Percentiles rank a stretch among this genome's conserved stretches.
phyloP scores from a whole-genome alignment of 2,888 invertebrate genomes.

The Scaptomyza polygonia region DNA sequence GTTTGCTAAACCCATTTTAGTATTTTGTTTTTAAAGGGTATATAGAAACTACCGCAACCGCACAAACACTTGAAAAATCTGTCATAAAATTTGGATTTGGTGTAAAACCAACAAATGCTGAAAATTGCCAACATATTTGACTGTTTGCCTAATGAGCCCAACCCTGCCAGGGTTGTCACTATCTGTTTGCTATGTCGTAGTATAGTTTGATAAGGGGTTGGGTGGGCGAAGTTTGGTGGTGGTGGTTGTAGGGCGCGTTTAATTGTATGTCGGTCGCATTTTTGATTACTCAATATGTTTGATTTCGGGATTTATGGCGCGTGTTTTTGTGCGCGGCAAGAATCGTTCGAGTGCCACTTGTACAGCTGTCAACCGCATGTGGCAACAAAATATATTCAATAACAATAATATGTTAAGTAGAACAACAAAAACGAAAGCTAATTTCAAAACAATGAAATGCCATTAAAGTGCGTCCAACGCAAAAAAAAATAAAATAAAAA shows the following conservation, averaged over 20 bases:
- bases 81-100: constrained; percentile 69
- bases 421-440: constrained; percentile 44
- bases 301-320: constrained; percentile 73
- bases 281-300: constrained; percentile 84
- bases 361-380: constrained; percentile 67
- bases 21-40: constrained; percentile 12
- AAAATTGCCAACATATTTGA: constrained; percentile 79
- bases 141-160: constrained; percentile 73
- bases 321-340: constrained; percentile 10
- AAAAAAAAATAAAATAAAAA: constrained; percentile 36
- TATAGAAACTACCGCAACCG: constrained; percentile 20
- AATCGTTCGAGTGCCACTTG: constrained; percentile 59
- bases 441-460: constrained; percentile 58
- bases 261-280: constrained; percentile 37
- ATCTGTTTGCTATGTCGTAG: background rate
- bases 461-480: constrained; percentile 48
- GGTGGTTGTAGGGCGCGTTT: constrained; percentile 30
- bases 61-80: constrained; percentile 74
- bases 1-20: background rate
- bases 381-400: constrained; percentile 36
- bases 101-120: constrained; percentile 71
- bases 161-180: constrained; percentile 7
- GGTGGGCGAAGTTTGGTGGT: constrained; percentile 15
- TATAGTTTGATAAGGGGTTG: background rate
- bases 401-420: constrained; percentile 3